Conservation (phyloP, 2,113 vertebrate species). For the Phodopus roborovskii region DNA sequence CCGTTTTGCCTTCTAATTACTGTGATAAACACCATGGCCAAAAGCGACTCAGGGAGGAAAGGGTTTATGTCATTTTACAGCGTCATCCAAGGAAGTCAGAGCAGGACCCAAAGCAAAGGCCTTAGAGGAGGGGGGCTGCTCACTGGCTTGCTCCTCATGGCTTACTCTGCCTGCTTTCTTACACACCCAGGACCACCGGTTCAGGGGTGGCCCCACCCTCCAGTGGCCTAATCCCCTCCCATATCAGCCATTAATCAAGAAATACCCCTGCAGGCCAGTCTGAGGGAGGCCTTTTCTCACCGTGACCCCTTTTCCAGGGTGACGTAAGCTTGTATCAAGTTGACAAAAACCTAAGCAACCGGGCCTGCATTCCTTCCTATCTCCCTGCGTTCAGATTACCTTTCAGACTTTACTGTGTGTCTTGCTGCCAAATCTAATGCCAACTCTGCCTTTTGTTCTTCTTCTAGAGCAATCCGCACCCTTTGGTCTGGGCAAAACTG, state of each 20-base stretch:
- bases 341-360: not conserved
- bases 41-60: not conserved
- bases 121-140: not conserved
- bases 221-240: not conserved
- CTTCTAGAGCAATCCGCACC: slow-evolving; percentile 96
- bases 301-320: not conserved
- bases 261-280: not conserved
- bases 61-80: not conserved
- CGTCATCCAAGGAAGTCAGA: not conserved
- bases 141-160: not conserved
- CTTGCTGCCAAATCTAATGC: not conserved
- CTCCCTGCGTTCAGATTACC: rapidly evolving
- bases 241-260: not conserved
- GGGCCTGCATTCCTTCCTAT: rapidly evolving
- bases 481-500: slow-evolving; percentile 98
- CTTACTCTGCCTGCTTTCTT: not conserved
- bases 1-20: not conserved
- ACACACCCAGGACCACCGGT: not conserved
- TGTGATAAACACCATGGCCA: not conserved
- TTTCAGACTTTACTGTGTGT: not conserved
- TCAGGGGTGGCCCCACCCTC: not conserved
- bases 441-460: slow-evolving; percentile 76
- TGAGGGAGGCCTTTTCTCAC: not conserved
- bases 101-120: not conserved
- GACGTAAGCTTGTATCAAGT: not conserved